Evolutionary conservation across 2,888 invertebrate genomes (phyloP), one percentile per base, ranked within the genome.

Genomic region (Lucinisca nassula): DNA sequence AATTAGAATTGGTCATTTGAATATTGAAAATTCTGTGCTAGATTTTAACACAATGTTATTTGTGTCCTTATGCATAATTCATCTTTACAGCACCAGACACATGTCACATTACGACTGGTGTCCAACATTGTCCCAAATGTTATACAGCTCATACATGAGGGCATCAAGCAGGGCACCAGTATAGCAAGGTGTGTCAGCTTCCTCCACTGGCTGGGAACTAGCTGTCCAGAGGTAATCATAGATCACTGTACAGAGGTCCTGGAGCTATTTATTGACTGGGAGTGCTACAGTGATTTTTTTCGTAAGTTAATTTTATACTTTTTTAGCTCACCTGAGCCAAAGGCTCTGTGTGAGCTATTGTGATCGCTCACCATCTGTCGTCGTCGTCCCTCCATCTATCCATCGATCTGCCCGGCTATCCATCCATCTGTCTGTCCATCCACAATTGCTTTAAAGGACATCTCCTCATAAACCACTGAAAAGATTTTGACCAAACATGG

Each of bases 241-340:
- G 85, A 82, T 49, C 83, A 87, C 24, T 49, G 67, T 45, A 82
- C 77, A 37, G 49, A 61, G 24, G 35, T 89, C 17, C 21, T 87
- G 17, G 89, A 89, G 32, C 45, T 89, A n/a, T 87, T 89, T 38
- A 24, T 87, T 27, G 83, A 87, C 45, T 87, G 89, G 87, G 74
- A 74, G 21, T 85, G 80, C 55, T 77, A 67, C 37, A 37, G 37
- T 40, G 38, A 37, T 17, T 24, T 89, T 10, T 40, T 70, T 67
- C 87, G 87, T 87, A 74, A 79, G 81, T 8, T 12, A 3, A 61
- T 51, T 51, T 10, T 51, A 10, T 51, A 14, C 51, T 21, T 40
- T 6, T 40, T 40, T 40, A 40, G 40, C 40, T 40, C 40, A 14
- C 40, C 8, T 14, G 40, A 10, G 40, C 40, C 6, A 40, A 40